Base-by-base conservation (phyloP, 1,140 invertebrate genomes). In the Drosophila leontia region DNA sequence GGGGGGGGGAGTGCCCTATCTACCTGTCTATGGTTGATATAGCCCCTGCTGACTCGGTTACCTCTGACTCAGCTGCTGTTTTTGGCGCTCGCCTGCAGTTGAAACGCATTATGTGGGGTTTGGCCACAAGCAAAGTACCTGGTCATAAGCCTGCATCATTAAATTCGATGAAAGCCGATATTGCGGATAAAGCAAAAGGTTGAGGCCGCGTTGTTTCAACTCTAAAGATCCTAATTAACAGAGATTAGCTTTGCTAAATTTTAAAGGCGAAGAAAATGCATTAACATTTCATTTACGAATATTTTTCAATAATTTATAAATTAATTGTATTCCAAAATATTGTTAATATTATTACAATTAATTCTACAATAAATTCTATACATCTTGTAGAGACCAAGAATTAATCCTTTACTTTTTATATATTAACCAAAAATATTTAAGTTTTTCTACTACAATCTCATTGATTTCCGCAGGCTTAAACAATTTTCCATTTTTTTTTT, bases 31-130 rank as follows among this genome's bases (percentile, higher is more conserved):
- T 59, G 59, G 57, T 35, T 61, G 37, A 61, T 64, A 34, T 61
- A n/a, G 55, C 35, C 15, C 17, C 13, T 41, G 55, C 55, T 60
- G 55, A 60, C 55, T 60, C 55, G 29, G 26, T 6, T 44, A 12
- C 39, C 35, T 32, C 62, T 64, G 39, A 58, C 62, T 61, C 57
- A 62, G 62, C 62, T 17, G 15, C 56, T 44, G 62, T 44, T 61
- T 59, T 64, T 42, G 62, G 56, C 39, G 23, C 11, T 8, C 57
- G 15, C 12, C 39, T 61, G 56, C 56, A 44, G 39, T 23, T 19
- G 23, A 62, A 61, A 17, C 57, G 57, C 58, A 64, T 64, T 64
- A 64, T 61, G 60, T 19, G 62, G 32, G 15, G 15, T 9, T 15
- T 15, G 39, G 37, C 17, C 55, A 3, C 0, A 13, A 23, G 11